These are phyloP conservation scores for Eristalis tenax DNA, from an alignment of 2,888 invertebrate genomes.

Conservation along the genomic window DNA sequence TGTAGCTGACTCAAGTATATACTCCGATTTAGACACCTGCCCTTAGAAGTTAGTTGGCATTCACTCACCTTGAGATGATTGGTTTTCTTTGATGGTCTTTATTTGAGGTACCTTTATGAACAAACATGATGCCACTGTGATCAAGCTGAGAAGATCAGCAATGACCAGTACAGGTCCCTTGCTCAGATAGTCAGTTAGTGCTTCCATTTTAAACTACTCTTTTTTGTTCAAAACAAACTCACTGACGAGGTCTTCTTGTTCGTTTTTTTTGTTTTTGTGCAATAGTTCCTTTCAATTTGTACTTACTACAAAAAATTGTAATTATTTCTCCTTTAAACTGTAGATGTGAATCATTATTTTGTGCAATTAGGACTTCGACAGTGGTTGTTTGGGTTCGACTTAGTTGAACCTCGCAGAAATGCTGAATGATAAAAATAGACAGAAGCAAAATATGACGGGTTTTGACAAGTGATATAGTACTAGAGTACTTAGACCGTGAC, in stretches of 20 bases:
- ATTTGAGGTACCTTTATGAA: conserved; percentile 93
- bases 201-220: conserved; percentile 42
- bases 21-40: neutral
- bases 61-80: conserved; percentile 87
- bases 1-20: neutral
- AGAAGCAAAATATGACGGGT: conserved; percentile 8
- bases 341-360: conserved; percentile 11
- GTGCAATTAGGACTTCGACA: conserved; percentile 7
- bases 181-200: conserved; percentile 76
- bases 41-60: neutral
- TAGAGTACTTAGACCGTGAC: conserved; percentile 2
- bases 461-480: conserved; percentile 2
- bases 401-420: neutral
- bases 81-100: conserved; percentile 84
- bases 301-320: conserved; percentile 8
- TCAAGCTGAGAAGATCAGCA: conserved; percentile 85
- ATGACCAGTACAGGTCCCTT: conserved; percentile 78
- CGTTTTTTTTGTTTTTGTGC: neutral
- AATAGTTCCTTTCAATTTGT: neutral
- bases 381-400: conserved; percentile 16
- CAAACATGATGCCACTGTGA: conserved; percentile 90
- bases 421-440: conserved; percentile 44
- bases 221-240: neutral
- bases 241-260: neutral
- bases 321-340: neutral